Evolutionary conservation across 1,140 invertebrate species (phyloP).

Genomic region (Nephila pilipes): DNA sequence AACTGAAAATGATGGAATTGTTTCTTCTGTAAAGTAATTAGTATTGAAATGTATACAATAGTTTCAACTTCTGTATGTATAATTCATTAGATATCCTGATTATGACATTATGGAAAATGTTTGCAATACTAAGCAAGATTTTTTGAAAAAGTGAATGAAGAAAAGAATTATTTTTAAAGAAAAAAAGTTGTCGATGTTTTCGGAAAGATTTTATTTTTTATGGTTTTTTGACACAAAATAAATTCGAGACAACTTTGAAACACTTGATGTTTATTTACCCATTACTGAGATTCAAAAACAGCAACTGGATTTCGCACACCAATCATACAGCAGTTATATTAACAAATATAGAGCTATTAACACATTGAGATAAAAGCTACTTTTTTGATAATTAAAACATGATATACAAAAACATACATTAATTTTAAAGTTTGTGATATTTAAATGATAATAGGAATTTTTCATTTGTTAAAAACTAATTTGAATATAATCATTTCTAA

Average conservation of each 20-base stretch:
- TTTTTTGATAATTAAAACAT: conserved; percentile 57
- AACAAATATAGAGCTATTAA: conserved; percentile 76
- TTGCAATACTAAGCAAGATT: no score
- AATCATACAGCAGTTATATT: conserved; percentile 65
- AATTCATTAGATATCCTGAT: no score
- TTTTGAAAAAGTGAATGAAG: background rate
- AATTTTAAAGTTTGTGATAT: background rate
- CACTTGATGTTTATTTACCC: conserved; percentile 61
- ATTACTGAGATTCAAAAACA: conserved; percentile 69
- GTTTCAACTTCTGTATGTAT: no score
- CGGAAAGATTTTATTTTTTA: background rate
- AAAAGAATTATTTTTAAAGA: background rate
- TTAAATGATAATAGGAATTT: background rate
- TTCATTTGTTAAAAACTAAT: background rate
- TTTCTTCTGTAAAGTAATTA: no score
- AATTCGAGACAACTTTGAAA: conserved; percentile 39
- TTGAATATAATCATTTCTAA: background rate
- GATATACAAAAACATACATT: conserved; percentile 27
- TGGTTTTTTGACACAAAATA: background rate
- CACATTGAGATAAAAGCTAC: conserved; percentile 72
- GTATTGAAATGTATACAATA: no score
- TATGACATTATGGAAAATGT: no score
- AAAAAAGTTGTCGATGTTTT: background rate
- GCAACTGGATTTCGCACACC: conserved; percentile 66
- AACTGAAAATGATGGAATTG: no score